Evolutionary conservation across 2,797 vertebrate species (phyloP).

Genomic region (Sebastes melanostomus): DNA sequence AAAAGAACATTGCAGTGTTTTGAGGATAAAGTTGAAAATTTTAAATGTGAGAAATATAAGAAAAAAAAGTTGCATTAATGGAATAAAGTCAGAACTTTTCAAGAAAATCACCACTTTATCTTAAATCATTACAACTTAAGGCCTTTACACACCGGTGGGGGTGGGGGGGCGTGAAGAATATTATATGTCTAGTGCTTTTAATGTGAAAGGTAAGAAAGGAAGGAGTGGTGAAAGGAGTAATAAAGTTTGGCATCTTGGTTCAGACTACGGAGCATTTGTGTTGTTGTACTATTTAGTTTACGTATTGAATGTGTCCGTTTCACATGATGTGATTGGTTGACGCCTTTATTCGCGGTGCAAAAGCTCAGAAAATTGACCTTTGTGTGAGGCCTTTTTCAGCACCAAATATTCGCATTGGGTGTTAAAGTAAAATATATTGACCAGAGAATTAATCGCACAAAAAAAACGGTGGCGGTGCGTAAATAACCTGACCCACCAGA

Average conservation of each 20-base stretch:
- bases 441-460: neutral
- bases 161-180: neutral
- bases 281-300: neutral
- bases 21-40: neutral
- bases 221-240: neutral
- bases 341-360: neutral
- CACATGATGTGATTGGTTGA: neutral
- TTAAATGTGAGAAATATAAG: neutral
- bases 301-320: neutral
- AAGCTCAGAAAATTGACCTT: too few species aligned
- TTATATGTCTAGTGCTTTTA: neutral
- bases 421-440: neutral
- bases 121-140: neutral
- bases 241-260: neutral
- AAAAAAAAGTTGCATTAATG: neutral
- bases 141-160: neutral
- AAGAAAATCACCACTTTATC: neutral
- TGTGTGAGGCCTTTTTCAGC: too few species aligned
- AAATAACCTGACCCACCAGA: neutral
- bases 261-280: neutral
- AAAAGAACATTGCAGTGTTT: neutral
- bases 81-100: neutral
- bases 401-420: neutral
- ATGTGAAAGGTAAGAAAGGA: neutral
- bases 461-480: neutral